Percentiles rank a stretch among this genome's conserved stretches.
phyloP scores from a whole-genome alignment of 2,113 vertebrate genomes.

The Petaurus breviceps region DNA sequence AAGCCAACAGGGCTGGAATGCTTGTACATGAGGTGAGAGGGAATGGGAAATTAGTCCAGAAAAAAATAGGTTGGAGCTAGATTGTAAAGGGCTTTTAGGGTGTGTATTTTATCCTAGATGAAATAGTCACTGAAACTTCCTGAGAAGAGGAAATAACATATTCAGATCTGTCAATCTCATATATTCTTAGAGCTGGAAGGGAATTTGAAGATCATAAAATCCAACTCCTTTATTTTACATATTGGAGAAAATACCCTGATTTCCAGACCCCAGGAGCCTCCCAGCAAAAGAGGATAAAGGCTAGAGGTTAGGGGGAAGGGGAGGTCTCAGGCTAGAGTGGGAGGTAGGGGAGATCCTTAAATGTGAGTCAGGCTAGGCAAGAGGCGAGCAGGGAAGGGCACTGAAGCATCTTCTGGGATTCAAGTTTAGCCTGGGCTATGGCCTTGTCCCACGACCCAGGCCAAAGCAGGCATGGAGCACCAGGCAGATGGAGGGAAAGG shows the following conservation, averaged over 20 bases:
- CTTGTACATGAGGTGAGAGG: neutral
- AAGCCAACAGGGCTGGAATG: neutral
- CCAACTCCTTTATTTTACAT: neutral
- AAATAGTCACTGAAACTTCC: neutral
- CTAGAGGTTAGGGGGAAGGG: neutral
- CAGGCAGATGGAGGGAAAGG: neutral
- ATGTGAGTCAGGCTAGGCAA: neutral
- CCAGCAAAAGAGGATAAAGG: neutral
- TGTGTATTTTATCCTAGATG: neutral
- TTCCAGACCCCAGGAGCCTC: neutral
- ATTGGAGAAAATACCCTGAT: neutral
- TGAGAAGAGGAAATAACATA: neutral
- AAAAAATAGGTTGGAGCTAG: neutral
- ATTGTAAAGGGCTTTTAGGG: neutral
- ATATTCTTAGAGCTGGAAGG: neutral
- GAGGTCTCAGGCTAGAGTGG: neutral
- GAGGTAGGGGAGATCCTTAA: neutral
- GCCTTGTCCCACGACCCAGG: neutral
- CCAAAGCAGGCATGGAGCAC: neutral
- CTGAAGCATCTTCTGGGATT: neutral
- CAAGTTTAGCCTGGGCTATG: neutral
- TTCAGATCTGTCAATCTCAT: neutral
- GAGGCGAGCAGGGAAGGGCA: neutral
- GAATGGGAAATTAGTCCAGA: neutral
- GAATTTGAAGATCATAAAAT: neutral